A percentile compares a stretch with the other conserved stretches of the same genome.
Conservation (phyloP, 2,797 vertebrate species). For the Craterocephalus amniculus region DNA sequence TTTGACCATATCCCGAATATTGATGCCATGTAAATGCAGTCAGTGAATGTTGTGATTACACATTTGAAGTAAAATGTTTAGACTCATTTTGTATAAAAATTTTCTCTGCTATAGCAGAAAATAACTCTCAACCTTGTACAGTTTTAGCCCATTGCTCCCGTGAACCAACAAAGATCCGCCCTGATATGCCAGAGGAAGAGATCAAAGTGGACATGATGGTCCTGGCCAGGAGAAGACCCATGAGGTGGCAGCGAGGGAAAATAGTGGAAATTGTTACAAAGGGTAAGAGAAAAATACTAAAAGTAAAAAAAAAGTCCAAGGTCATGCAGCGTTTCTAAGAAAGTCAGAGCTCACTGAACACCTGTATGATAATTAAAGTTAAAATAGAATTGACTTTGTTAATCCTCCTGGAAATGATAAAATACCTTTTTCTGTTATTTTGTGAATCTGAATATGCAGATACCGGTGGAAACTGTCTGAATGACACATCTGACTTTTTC, state of each 20-base stretch:
- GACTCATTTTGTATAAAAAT: background rate
- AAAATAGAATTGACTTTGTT: too few species aligned
- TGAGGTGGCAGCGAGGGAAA: slow-evolving; percentile 71
- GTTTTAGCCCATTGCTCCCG: slow-evolving; percentile 40
- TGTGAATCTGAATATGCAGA: background rate
- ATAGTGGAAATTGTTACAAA: slow-evolving; percentile 64
- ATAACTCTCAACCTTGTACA: slow-evolving; percentile 19
- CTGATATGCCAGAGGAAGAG: slow-evolving; percentile 49
- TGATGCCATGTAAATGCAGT: too few species aligned
- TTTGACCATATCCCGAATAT: too few species aligned
- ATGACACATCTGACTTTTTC: background rate
- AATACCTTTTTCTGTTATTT: background rate
- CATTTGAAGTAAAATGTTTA: background rate
- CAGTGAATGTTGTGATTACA: too few species aligned
- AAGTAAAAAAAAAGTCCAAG: too few species aligned
- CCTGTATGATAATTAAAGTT: too few species aligned
- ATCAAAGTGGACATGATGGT: slow-evolving; percentile 66
- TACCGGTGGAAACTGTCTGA: background rate
- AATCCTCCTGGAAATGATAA: too few species aligned
- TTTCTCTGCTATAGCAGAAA: background rate
- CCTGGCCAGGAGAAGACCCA: slow-evolving; percentile 61
- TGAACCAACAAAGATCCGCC: slow-evolving; percentile 15
- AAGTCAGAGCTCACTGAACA: too few species aligned
- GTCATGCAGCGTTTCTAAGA: too few species aligned
- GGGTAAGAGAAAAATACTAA: slow-evolving; percentile 49